phyloP scores from a whole-genome alignment of 2,113 vertebrate genomes.

The Sprattus sprattus region DNA sequence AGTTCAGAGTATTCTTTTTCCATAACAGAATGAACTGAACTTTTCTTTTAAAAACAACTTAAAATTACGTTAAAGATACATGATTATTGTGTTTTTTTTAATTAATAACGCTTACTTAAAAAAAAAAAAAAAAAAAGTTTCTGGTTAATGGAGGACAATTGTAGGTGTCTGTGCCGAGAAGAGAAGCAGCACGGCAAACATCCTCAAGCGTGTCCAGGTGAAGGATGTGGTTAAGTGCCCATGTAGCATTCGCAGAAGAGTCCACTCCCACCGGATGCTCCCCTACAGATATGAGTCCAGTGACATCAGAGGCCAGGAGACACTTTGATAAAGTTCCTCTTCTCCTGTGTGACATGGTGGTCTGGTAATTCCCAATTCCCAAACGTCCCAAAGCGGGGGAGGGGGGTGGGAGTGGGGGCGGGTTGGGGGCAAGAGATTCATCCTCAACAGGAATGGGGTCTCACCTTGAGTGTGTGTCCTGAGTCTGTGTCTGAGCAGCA shows the following conservation, averaged over 20 bases:
- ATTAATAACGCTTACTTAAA: constrained; percentile 24
- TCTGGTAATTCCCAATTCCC: neutral
- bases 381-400: neutral
- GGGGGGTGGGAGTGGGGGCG: neutral
- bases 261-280: constrained; percentile 13
- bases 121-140: constrained; percentile 24
- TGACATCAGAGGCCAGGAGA: constrained; percentile 61
- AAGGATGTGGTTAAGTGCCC: constrained; percentile 57
- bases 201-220: constrained; percentile 75
- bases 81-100: neutral
- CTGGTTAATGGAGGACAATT: constrained; percentile 22
- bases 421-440: constrained; percentile 31
- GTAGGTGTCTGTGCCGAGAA: constrained; percentile 25
- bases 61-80: constrained; percentile 16
- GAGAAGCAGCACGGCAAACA: constrained; percentile 41
- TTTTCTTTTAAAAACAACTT: constrained; percentile 49
- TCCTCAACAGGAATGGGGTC: constrained; percentile 46
- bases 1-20: constrained; percentile 86
- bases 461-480: constrained; percentile 79
- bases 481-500: constrained; percentile 98
- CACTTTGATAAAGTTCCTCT: constrained; percentile 18
- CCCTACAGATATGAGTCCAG: constrained; percentile 52
- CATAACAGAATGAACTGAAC: constrained; percentile 61
- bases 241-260: constrained; percentile 33
- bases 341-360: constrained; percentile 5